Conservation (phyloP, 1,140 invertebrate species). For the Aphis craccivora region DNA sequence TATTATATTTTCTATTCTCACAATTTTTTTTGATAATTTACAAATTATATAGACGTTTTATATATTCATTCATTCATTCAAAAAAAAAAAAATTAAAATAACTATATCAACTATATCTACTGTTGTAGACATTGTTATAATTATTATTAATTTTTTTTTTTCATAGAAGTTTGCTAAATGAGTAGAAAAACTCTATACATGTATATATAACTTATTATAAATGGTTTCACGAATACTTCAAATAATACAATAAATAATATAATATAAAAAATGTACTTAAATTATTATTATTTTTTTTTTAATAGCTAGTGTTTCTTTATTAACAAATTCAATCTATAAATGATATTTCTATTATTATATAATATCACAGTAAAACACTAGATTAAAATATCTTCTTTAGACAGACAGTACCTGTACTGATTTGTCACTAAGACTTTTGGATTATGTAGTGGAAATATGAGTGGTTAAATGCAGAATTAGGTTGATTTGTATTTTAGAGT, state of each 20-base stretch:
- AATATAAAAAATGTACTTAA: not conserved
- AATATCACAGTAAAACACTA: not conserved
- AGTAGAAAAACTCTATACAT: not conserved
- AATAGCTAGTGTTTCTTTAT: not conserved
- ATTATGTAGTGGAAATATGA: not conserved
- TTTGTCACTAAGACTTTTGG: not conserved
- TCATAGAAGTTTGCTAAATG: not conserved
- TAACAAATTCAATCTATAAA: not conserved
- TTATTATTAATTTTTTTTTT: not conserved
- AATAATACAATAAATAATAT: not conserved
- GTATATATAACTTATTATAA: not conserved
- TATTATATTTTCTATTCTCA: not conserved
- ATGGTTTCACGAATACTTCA: not conserved
- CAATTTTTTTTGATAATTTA: not conserved
- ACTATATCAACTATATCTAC: not conserved
- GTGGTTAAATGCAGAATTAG: not conserved
- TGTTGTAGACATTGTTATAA: not conserved
- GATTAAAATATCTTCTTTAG: not conserved
- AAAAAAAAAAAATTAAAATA: not conserved
- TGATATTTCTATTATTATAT: not conserved
- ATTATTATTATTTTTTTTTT: not conserved
- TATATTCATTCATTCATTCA: not conserved
- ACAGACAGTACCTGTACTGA: not conserved
- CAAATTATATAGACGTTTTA: too few species aligned
- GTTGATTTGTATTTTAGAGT: not conserved